These are phyloP conservation scores for Acanthosepion lycidas DNA, from an alignment of 2,888 invertebrate species.

Conservation along the genomic window DNA sequence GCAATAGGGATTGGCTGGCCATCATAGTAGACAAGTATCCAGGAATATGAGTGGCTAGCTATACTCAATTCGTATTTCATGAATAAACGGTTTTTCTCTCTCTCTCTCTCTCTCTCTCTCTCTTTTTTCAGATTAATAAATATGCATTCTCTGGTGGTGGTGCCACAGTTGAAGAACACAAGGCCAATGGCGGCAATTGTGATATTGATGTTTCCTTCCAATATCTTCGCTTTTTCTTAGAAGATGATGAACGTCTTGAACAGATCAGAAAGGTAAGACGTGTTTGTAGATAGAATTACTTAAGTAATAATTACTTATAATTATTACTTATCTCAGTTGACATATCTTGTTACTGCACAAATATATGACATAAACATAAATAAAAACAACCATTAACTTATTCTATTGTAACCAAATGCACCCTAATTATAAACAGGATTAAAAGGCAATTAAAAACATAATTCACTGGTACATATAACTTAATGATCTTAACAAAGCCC, in stretches of 20 bases:
- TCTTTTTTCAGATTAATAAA: slow-evolving; percentile 83
- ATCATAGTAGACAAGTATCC: too few species aligned
- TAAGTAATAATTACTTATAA: too few species aligned
- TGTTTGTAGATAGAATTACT: not conserved
- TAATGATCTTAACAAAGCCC: too few species aligned
- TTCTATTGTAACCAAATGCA: too few species aligned
- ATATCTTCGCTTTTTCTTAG: slow-evolving; percentile 94
- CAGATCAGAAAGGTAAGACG: slow-evolving; percentile 80
- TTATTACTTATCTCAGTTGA: too few species aligned
- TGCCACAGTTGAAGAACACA: slow-evolving; percentile 93
- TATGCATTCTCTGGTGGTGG: slow-evolving; percentile 99
- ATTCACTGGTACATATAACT: too few species aligned
- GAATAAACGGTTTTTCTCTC: not conserved
- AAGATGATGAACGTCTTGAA: slow-evolving; percentile 90
- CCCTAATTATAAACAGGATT: too few species aligned
- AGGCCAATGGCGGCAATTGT: slow-evolving; percentile 90
- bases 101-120: not conserved
- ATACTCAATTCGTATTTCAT: not conserved
- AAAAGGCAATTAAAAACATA: too few species aligned
- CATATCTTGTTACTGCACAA: too few species aligned
- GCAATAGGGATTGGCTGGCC: too few species aligned
- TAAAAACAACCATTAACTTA: too few species aligned
- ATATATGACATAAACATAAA: too few species aligned
- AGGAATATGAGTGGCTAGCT: not conserved
- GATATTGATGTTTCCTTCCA: slow-evolving; percentile 96